Conservation (phyloP, 2,888 invertebrate genomes). For the Nymphalis c-album region DNA sequence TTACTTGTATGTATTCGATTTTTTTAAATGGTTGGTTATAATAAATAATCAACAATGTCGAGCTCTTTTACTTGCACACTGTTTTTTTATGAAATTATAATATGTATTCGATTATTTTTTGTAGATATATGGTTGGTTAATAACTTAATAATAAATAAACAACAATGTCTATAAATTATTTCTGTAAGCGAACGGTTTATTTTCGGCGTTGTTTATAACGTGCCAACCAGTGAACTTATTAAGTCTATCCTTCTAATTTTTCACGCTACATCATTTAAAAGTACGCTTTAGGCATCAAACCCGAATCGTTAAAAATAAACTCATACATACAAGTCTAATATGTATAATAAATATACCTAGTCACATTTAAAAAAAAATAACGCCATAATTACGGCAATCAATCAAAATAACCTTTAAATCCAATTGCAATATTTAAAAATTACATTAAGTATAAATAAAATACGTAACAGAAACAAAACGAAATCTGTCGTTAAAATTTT, state of each 20-base stretch:
- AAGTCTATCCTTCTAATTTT: conserved; percentile 29
- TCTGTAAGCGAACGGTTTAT: neutral
- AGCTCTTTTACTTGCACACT: no score
- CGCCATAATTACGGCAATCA: no score
- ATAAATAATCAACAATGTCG: no score
- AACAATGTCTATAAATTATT: neutral
- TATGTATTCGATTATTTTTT: neutral
- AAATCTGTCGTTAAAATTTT: neutral
- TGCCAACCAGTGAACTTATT: conserved; percentile 26
- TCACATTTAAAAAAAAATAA: no score
- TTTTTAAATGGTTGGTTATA: no score
- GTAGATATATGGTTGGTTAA: neutral
- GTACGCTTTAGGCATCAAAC: neutral
- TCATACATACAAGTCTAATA: neutral
- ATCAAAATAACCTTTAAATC: no score
- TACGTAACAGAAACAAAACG: neutral
- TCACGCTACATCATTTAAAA: conserved; percentile 33
- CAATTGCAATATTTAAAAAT: no score
- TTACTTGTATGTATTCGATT: no score
- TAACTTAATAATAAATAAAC: neutral
- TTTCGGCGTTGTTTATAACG: conserved; percentile 5
- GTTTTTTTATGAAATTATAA: no score
- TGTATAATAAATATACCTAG: no score
- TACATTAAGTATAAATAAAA: no score
- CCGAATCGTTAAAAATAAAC: conserved; percentile 2